Evolutionary conservation across 2,797 vertebrate genomes (phyloP).

Genomic region (Valencia hispanica): DNA sequence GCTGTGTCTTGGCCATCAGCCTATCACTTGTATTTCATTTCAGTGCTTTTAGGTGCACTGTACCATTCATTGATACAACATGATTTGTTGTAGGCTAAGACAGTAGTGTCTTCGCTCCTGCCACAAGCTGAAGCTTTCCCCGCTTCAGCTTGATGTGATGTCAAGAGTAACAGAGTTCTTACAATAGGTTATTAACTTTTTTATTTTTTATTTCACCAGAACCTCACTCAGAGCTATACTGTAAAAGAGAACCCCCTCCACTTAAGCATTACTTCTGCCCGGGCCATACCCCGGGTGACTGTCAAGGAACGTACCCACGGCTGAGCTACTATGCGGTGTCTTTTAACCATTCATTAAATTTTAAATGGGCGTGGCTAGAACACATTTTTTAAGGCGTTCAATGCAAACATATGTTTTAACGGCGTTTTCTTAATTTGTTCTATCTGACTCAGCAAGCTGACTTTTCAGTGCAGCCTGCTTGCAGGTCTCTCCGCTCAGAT

Average conservation of each 20-base stretch:
- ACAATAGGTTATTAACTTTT: background rate
- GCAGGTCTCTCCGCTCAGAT: constrained; percentile 13
- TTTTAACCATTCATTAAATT: constrained; percentile 4
- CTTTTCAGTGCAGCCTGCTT: background rate
- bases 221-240: too few relatives aligned
- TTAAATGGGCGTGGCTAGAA: background rate
- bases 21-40: too few relatives aligned
- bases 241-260: background rate
- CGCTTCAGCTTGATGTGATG: too few relatives aligned
- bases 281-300: background rate
- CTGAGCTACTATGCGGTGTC: background rate
- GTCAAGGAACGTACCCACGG: background rate
- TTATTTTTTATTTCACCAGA: too few relatives aligned
- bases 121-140: too few relatives aligned
- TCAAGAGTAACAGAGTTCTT: too few relatives aligned
- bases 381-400: background rate
- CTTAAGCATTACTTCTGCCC: background rate
- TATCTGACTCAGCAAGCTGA: background rate
- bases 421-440: background rate
- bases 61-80: too few relatives aligned
- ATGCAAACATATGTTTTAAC: background rate
- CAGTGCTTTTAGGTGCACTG: too few relatives aligned
- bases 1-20: too few relatives aligned
- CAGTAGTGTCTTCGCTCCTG: too few relatives aligned
- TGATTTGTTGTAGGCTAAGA: too few relatives aligned